Conservation (phyloP, 2,113 vertebrate species). For the Rhegmatorhina hoffmannsi region DNA sequence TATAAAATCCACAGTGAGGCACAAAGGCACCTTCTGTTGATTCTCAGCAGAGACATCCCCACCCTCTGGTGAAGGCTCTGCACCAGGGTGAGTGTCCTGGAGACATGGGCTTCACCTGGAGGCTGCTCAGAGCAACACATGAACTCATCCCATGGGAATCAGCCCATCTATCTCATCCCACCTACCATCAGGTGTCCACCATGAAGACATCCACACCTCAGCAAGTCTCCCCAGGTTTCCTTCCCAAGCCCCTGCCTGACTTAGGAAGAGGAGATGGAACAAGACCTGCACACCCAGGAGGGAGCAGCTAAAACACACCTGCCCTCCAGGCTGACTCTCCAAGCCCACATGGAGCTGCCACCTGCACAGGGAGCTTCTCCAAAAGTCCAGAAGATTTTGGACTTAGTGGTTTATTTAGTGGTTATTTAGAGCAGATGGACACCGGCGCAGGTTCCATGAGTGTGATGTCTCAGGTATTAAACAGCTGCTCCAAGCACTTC, state of each 20-base stretch:
- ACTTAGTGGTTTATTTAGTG: accelerated
- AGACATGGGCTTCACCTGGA: not conserved
- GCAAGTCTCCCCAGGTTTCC: not conserved
- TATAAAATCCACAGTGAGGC: accelerated
- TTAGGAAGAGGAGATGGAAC: not conserved
- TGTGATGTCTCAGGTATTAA: not conserved
- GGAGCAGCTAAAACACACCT: accelerated
- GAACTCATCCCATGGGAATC: not conserved
- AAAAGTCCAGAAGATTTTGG: accelerated
- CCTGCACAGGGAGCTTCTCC: not conserved
- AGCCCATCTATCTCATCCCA: not conserved
- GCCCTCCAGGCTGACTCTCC: not conserved
- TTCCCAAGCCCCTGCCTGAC: not conserved
- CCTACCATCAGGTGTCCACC: not conserved
- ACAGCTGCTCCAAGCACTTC: not conserved
- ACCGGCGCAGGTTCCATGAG: accelerated
- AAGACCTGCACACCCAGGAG: not conserved
- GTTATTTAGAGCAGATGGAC: not conserved
- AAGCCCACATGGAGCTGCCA: accelerated
- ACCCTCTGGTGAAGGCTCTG: not conserved
- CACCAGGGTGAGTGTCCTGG: not conserved
- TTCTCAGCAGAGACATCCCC: accelerated
- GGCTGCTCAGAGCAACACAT: not conserved
- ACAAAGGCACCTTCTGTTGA: not conserved
- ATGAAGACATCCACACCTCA: not conserved